Evolutionary conservation across 2,113 vertebrate genomes (phyloP).

Genomic region (Anarhynchus alexandrinus): DNA sequence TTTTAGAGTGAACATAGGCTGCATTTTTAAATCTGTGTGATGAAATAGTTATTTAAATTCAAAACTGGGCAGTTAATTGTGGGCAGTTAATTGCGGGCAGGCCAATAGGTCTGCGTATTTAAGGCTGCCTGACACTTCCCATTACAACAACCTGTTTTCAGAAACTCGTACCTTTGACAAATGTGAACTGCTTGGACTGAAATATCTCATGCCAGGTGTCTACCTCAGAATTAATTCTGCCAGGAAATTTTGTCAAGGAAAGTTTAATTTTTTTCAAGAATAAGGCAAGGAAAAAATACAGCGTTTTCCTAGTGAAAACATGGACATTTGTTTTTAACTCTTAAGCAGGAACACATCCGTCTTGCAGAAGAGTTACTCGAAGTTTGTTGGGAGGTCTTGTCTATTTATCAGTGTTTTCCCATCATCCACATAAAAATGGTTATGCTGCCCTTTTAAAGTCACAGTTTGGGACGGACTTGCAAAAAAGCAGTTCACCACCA

Average conservation of each 20-base stretch:
- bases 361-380: neutral
- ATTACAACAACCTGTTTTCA: neutral
- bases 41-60: neutral
- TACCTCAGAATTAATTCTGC: neutral
- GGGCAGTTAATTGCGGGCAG: neutral
- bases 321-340: neutral
- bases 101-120: neutral
- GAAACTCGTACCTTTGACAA: neutral
- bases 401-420: neutral
- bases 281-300: neutral
- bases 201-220: neutral
- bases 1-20: neutral
- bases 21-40: neutral
- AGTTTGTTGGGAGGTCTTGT: neutral
- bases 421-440: neutral
- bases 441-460: neutral
- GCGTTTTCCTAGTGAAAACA: neutral
- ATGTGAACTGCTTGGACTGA: neutral
- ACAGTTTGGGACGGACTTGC: neutral
- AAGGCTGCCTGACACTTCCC: conserved; percentile 19
- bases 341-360: neutral
- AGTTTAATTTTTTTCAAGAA: neutral
- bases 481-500: neutral
- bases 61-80: neutral
- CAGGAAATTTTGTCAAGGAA: neutral